Evolutionary conservation across 2,888 invertebrate genomes (phyloP), one percentile per base, ranked within the genome.

Genomic region (Craniophora ligustri): DNA sequence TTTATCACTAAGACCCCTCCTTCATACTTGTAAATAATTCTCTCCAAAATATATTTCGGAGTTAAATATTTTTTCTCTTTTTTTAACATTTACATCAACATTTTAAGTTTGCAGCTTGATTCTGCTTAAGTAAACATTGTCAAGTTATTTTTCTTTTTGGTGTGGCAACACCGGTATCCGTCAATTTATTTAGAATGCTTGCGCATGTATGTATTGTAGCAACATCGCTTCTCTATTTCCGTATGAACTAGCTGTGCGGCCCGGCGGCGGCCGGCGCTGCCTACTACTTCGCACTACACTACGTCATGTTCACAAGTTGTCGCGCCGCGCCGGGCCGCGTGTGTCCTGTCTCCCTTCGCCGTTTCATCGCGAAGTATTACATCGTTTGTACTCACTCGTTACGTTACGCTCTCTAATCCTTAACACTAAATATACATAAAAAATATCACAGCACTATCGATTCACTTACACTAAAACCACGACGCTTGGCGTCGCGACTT

Each of bases 361-460:
- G 44, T 39, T 19, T 50, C 62, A 68, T 71, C 79, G 65, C 77
- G 77, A 84, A 85, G 81, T 82, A 84, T 86, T 82, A 85, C 86
- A 84, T 85, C 67, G 75, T 88, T 88, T 91, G 91, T 92, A 92
- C 91, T 89, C 87, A 85, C 82, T 88, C 85, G 76, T 86, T 83
- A 62, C 86, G 77, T 86, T 86, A 86, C 86, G 78, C 85, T 82
- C 84, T 76, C 82, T 86, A 86, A 78, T 56, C 13, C 90, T 90
- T 90, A 91, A 75, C 77, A 78, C 87, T 91, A 91, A 87, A 89
- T 91, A 89, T 92, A 92, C 90, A 92, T 91, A 90, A 92, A 72
- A 91, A 92, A 93, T 93, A 93, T 93, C 92, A 93, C 92, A 93
- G 92, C 92, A 92, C 92, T 88, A 92, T 92, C 92, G 92, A 92